Evolutionary conservation across 2,797 vertebrate genomes (phyloP).

Genomic region (Sebastes hopkinsi): DNA sequence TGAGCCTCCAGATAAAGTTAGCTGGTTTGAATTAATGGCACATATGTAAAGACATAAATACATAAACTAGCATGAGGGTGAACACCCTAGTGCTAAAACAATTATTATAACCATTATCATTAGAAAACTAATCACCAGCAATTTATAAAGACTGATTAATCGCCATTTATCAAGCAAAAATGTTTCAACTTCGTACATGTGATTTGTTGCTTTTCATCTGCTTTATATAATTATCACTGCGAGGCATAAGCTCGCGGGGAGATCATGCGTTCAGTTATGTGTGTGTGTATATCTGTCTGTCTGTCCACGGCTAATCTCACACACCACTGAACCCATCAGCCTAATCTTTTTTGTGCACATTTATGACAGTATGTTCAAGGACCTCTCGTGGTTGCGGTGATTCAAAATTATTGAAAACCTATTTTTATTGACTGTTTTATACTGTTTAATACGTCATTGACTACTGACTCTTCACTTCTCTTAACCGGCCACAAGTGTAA

Average conservation of each 20-base stretch:
- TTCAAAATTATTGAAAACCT: no score
- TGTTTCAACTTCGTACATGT: no score
- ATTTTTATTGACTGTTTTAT: not conserved
- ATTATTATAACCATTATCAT: not conserved
- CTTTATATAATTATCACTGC: not conserved
- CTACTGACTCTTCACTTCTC: not conserved
- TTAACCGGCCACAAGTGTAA: no score
- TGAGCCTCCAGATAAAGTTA: not conserved
- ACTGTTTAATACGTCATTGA: not conserved
- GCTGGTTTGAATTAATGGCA: conserved; percentile 9
- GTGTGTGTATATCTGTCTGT: not conserved
- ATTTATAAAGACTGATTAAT: not conserved
- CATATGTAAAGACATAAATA: not conserved
- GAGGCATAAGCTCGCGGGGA: rapidly evolving
- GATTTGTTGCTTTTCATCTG: not conserved
- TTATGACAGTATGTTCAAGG: not conserved
- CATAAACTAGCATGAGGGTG: not conserved
- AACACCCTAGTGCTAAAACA: not conserved
- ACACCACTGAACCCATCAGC: not conserved
- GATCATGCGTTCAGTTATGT: not conserved
- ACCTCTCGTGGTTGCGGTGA: not conserved
- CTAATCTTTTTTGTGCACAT: not conserved
- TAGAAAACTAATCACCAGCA: not conserved
- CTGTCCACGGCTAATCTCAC: not conserved
- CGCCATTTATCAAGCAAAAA: not conserved